Percentiles rank a stretch among this genome's conserved stretches.
Conservation (phyloP, 2,113 vertebrate species). For the Monarcha castaneiventris region DNA sequence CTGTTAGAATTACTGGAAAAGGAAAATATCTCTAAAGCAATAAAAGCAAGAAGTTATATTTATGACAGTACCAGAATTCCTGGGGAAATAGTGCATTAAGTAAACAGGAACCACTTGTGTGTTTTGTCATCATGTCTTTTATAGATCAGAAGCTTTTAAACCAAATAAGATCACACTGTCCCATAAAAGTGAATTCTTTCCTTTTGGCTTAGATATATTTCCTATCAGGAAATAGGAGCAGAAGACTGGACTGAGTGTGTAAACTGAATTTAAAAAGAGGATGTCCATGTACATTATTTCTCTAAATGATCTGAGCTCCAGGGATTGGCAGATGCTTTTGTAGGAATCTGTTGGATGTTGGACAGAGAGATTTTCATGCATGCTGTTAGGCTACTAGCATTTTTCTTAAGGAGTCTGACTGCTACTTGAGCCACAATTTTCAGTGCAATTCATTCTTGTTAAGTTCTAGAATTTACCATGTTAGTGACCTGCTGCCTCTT, state of each 20-base stretch:
- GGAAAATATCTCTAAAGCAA: background rate
- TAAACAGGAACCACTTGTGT: background rate
- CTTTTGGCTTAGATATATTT: background rate
- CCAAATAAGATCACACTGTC: background rate
- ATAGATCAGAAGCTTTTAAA: conserved; percentile 10
- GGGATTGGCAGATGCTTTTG: background rate
- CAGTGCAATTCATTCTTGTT: background rate
- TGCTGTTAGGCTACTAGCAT: background rate
- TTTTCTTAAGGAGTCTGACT: background rate
- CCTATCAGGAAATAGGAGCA: background rate
- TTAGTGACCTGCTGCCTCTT: background rate
- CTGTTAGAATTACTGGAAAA: background rate
- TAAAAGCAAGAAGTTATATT: conserved; percentile 10
- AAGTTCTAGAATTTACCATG: background rate
- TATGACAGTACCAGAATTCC: background rate
- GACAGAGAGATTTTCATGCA: background rate
- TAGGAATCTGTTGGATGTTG: background rate
- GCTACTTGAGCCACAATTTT: background rate
- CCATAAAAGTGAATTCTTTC: background rate
- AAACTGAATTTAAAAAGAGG: background rate
- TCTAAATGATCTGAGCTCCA: background rate
- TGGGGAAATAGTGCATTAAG: background rate
- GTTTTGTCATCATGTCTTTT: background rate
- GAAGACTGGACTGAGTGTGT: background rate
- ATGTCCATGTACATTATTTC: background rate